Evolutionary conservation across 2,888 invertebrate species (phyloP), one percentile per base, ranked within the genome.

Genomic region (Muscina levida): DNA sequence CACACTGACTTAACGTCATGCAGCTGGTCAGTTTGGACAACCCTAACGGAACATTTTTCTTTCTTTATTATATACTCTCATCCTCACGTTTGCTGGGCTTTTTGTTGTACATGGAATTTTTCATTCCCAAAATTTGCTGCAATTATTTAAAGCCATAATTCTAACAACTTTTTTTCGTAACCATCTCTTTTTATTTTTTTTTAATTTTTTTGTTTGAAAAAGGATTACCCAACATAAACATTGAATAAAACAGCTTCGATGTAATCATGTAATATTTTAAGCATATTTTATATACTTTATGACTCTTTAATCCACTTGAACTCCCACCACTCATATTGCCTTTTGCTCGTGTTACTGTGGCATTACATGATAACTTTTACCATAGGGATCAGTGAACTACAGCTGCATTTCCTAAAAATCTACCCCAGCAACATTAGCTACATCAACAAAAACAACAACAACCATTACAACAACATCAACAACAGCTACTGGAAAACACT

Each of bases 361-460:
- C 31, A 31, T 62, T 62, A 62, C 42, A 62, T 13, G 22, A 42
- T 62, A 62, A 62, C 62, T 62, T 62, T 62, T 42, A 5, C 13
- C 10, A 39, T 8, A 37, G 39, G 59, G 62, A 42, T 62, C 62
- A 62, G 39, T 62, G 42, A 62, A 62, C 62, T 62, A 17, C n/a
- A 13, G 42, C 62, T 62, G 62, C 62, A 62, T 62, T 42, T 62
- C 42, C 62, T 22, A 19, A 11, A 62, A 39, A 56, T n/a, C 31
- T 31, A 2, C 26, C n/a, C n/a, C n/a, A n/a, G n/a, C n/a, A n/a
- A n/a, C n/a, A n/a, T n/a, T n/a, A n/a, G n/a, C n/a, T n/a, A n/a
- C n/a, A 53, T 22, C 24, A 22, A 22, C 22, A 11, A 53, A n/a
- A 37, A 15, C 62, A 19, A 62, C 62, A 62, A 22, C 62, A 42